Percentiles rank a stretch among this genome's conserved stretches.
Evolutionary conservation across 2,797 vertebrate species (phyloP).

Genomic region (Oophaga sylvatica): DNA sequence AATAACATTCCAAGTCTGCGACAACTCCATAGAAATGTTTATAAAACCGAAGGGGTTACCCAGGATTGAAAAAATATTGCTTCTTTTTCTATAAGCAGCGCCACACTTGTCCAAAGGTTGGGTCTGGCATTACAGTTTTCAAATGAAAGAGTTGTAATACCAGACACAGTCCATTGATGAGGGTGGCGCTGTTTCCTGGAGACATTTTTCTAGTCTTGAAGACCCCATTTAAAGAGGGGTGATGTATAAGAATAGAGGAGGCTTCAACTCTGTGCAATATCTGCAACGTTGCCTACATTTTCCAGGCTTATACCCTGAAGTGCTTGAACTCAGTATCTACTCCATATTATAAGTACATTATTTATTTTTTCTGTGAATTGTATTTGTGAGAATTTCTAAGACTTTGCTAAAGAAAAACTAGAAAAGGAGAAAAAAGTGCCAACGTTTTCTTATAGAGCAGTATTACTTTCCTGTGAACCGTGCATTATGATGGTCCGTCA

Average conservation of each 20-base stretch:
- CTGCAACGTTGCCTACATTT: background rate
- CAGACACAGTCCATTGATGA: too few species aligned
- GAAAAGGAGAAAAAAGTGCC: slow-evolving; percentile 4
- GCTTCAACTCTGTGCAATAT: background rate
- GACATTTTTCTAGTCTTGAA: background rate
- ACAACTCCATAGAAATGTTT: background rate
- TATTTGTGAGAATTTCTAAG: slow-evolving; percentile 30
- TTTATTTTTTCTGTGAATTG: slow-evolving; percentile 52
- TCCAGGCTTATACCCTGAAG: slow-evolving; percentile 46
- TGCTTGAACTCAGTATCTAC: slow-evolving; percentile 47
- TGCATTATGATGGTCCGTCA: background rate
- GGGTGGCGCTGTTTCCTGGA: background rate
- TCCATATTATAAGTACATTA: slow-evolving; percentile 23
- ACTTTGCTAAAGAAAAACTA: background rate
- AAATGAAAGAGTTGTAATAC: background rate
- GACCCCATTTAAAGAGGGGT: background rate
- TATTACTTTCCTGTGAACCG: slow-evolving; percentile 12
- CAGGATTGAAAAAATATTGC: background rate
- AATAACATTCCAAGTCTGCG: slow-evolving; percentile 67
- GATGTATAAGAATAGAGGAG: background rate
- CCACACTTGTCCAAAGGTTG: background rate
- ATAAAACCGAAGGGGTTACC: background rate
- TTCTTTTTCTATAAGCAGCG: background rate
- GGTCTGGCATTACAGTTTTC: background rate
- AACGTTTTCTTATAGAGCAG: slow-evolving; percentile 18